A percentile compares a stretch with the other conserved stretches of the same genome.
Evolutionary conservation across 1,140 invertebrate species (phyloP).

Genomic region (Drosophila elegans): DNA sequence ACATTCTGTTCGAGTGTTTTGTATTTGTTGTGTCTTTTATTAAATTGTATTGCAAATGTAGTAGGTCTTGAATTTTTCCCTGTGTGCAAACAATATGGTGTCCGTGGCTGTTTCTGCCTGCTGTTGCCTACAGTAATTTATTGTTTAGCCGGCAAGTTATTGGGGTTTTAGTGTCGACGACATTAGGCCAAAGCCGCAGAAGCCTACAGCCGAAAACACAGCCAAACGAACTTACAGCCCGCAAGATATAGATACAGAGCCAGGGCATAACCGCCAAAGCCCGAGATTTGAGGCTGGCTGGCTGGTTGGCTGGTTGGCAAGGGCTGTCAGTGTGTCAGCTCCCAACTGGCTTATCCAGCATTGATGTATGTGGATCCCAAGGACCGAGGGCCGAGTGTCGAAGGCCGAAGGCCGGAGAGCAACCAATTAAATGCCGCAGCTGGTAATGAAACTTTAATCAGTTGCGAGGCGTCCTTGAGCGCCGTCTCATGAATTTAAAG

Average conservation of each 20-base stretch:
- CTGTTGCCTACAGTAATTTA: constrained; percentile 60
- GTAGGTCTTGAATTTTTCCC: neutral
- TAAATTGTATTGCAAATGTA: no score
- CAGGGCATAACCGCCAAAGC: constrained; percentile 33
- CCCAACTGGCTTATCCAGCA: constrained; percentile 64
- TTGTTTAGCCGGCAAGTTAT: constrained; percentile 71
- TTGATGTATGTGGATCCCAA: constrained; percentile 53
- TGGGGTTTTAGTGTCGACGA: constrained; percentile 75
- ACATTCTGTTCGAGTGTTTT: no score
- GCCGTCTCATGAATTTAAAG: constrained; percentile 66
- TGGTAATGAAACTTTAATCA: constrained; percentile 72
- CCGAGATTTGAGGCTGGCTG: constrained; percentile 55
- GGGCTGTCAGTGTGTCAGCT: constrained; percentile 61
- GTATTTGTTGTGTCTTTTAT: no score
- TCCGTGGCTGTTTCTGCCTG: constrained; percentile 23
- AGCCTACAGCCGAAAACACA: constrained; percentile 34
- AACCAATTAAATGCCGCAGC: constrained; percentile 61
- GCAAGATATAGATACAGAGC: constrained; percentile 27
- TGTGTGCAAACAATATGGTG: constrained; percentile 51
- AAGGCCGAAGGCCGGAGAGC: constrained; percentile 20
- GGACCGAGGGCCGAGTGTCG: constrained; percentile 10
- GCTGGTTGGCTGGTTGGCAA: neutral
- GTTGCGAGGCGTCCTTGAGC: constrained; percentile 56
- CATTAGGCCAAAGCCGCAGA: constrained; percentile 64
- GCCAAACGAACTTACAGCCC: constrained; percentile 19